phyloP scores from a whole-genome alignment of 2,888 invertebrate genomes.

The Ornithoptera priamus region DNA sequence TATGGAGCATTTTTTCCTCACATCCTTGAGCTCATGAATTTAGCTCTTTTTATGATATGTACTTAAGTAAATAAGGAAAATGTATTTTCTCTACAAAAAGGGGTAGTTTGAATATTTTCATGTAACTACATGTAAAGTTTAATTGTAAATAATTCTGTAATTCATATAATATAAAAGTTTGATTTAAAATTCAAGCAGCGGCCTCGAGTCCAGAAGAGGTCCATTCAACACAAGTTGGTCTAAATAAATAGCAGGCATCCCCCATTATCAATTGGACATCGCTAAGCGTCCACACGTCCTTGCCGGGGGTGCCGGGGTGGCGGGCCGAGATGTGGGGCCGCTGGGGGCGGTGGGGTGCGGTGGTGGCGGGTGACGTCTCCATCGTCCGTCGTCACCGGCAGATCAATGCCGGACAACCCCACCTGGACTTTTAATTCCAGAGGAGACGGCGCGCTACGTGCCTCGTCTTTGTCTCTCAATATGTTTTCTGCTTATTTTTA shows the following conservation, averaged over 20 bases:
- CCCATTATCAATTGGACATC: constrained; percentile 66
- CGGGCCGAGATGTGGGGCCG: constrained; percentile 21
- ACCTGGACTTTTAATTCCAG: constrained; percentile 77
- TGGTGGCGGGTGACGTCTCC: constrained; percentile 54
- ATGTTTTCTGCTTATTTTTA: constrained; percentile 33
- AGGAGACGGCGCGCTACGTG: constrained; percentile 34
- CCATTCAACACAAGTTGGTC: constrained; percentile 20
- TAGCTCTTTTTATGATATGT: no score
- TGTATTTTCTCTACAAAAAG: no score
- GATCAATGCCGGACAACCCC: constrained; percentile 76
- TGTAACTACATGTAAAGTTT: no score
- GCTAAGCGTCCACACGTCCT: constrained; percentile 36
- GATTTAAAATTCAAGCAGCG: constrained; percentile 34
- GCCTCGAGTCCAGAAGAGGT: constrained; percentile 36
- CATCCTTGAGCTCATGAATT: no score
- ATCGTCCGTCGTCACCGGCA: constrained; percentile 68
- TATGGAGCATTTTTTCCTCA: no score
- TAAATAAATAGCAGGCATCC: constrained; percentile 43
- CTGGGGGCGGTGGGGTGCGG: constrained; percentile 34
- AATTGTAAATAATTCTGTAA: no score
- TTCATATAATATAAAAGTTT: constrained; percentile 26
- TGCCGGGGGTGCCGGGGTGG: constrained; percentile 6
- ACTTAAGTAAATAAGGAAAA: no score
- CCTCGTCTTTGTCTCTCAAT: constrained; percentile 40
- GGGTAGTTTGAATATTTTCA: no score